These are phyloP conservation scores for Steatocranus sp. DNA, from an alignment of 2,797 vertebrate species.

Conservation along the genomic window DNA sequence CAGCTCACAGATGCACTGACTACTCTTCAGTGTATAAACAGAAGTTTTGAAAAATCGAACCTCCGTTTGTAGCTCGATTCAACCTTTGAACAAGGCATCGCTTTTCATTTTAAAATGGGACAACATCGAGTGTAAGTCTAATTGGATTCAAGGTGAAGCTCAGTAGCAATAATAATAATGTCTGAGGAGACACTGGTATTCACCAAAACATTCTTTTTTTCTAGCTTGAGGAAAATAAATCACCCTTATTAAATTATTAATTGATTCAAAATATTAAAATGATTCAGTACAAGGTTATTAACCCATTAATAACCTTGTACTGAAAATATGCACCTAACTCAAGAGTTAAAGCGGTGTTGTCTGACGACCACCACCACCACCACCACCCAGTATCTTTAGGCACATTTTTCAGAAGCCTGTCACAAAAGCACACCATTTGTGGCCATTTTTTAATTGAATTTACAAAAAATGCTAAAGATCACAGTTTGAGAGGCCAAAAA, in stretches of 20 bases:
- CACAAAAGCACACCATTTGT: not conserved
- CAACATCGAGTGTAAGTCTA: fast-evolving
- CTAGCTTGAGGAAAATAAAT: not conserved
- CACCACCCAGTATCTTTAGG: fast-evolving
- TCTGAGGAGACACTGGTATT: not conserved
- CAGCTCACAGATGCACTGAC: not conserved
- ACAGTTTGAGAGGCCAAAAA: not conserved
- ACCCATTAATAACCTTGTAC: fast-evolving
- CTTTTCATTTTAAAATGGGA: not conserved
- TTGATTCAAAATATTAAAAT: not conserved
- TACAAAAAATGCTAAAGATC: not conserved
- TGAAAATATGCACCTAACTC: not conserved
- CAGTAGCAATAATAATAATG: not conserved
- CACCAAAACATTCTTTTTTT: not conserved
- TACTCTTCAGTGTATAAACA: not conserved
- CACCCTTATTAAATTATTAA: not conserved
- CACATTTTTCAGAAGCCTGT: not conserved
- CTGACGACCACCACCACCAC: no score
- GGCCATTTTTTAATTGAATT: not conserved
- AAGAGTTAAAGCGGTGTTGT: fast-evolving
- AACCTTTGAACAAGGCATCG: not conserved
- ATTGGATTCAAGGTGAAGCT: not conserved
- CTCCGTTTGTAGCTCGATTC: not conserved
- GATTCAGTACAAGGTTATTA: not conserved
- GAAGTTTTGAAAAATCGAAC: not conserved